Percentiles rank a stretch among this genome's conserved stretches.
phyloP scores from a whole-genome alignment of 2,888 invertebrate genomes.

The Uloborus plumipes region DNA sequence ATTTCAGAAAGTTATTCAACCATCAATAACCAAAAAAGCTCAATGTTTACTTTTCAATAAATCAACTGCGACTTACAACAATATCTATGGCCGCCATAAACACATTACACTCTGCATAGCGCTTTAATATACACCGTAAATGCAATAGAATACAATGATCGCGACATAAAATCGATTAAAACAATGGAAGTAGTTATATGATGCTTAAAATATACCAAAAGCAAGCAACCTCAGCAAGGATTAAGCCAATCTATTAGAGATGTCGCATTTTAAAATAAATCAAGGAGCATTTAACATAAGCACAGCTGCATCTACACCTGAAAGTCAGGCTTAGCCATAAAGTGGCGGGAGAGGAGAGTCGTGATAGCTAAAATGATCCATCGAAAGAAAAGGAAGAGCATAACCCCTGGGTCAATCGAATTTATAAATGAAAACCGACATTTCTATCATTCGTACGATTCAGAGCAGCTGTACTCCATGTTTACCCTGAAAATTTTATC shows the following conservation, averaged over 20 bases:
- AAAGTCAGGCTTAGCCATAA: constrained; percentile 58
- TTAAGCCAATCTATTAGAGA: constrained; percentile 29
- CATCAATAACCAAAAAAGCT: constrained; percentile 50
- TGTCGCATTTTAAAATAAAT: constrained; percentile 61
- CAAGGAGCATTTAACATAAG: constrained; percentile 62
- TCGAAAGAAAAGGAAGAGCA: constrained; percentile 30
- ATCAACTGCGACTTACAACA: constrained; percentile 63
- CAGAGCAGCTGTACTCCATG: constrained; percentile 65
- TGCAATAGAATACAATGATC: too few relatives aligned
- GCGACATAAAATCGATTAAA: too few relatives aligned
- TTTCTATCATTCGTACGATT: constrained; percentile 62
- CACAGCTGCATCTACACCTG: constrained; percentile 63
- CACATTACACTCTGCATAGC: constrained; percentile 63
- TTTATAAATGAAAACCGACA: constrained; percentile 61
- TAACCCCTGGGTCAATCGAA: constrained; percentile 28
- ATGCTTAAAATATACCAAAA: too few relatives aligned
- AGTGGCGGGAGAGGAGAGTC: constrained; percentile 46
- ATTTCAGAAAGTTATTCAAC: constrained; percentile 43
- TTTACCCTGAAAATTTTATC: constrained; percentile 74
- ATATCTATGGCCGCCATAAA: constrained; percentile 64
- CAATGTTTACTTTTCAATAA: constrained; percentile 62
- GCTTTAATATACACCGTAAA: constrained; percentile 51
- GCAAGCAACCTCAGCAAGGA: too few relatives aligned
- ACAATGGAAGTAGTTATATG: too few relatives aligned
- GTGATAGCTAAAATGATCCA: constrained; percentile 48